Conservation (phyloP, 2,888 invertebrate genomes). For the Chrysolina haemoptera region DNA sequence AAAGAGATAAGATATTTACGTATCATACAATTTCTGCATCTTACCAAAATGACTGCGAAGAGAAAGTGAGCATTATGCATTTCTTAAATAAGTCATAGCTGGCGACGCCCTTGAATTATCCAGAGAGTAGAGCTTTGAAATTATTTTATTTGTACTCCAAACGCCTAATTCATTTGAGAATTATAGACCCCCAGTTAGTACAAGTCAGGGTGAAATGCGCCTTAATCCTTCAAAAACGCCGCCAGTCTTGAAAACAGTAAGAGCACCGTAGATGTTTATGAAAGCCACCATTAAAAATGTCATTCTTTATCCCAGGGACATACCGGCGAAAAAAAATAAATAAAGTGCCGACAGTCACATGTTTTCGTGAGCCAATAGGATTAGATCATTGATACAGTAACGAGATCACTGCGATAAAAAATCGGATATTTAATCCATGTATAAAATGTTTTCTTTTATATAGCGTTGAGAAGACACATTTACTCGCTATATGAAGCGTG, state of each 20-base stretch:
- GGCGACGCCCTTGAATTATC: no score
- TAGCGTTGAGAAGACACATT: constrained; percentile 31
- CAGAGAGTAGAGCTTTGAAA: no score
- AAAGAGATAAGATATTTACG: no score
- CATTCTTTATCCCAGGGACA: constrained; percentile 26
- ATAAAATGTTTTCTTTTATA: constrained; percentile 27
- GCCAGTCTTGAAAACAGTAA: constrained; percentile 34
- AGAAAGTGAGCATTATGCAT: no score
- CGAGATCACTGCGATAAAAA: constrained; percentile 42
- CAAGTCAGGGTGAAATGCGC: constrained; percentile 12
- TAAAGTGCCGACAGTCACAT: constrained; percentile 55
- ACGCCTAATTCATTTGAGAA: background rate
- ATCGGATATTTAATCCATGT: constrained; percentile 24
- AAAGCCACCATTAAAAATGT: constrained; percentile 49
- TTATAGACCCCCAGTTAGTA: background rate
- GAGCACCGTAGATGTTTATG: constrained; percentile 48
- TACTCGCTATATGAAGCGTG: constrained; percentile 59
- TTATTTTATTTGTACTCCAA: background rate
- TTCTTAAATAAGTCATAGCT: no score
- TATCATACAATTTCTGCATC: no score
- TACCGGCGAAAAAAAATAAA: constrained; percentile 40
- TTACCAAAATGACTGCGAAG: no score
- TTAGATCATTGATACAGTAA: constrained; percentile 58
- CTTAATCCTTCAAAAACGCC: constrained; percentile 40
- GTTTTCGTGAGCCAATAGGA: constrained; percentile 62